Evolutionary conservation across 2,888 invertebrate species (phyloP), one percentile per base, ranked within the genome.

Genomic region (Chouioia cunea): DNA sequence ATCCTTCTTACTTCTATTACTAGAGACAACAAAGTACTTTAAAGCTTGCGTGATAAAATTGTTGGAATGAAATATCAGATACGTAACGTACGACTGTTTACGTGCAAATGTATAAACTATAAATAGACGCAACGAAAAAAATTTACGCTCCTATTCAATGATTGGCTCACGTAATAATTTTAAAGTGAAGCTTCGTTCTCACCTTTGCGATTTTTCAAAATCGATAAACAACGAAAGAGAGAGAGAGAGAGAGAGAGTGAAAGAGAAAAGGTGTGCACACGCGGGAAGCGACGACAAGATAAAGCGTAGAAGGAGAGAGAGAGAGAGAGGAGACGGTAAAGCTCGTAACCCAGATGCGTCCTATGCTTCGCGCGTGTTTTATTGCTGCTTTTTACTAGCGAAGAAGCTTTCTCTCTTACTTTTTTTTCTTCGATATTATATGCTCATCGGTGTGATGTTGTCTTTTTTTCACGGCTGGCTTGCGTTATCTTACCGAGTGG

Each of bases 281-380:
- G 71, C 75, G 64, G 75, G 67, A 64, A 59, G 16, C 4, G 47
- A 14, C 47, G 47, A 44, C 67, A 75, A 76, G 76, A 79, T 77
- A 82, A 79, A 80, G 80, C 36, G 36, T 36, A 18, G 79, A 80
- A 80, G 78, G 76, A 76, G 76, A 79, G 77, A 82, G 79, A 80
- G 80, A 6, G 36, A 10, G 27, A 79, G 80, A 80, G 78, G 76
- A 82, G 78, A 20, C 18, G 78, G 80, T 81, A 80, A 81, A 80
- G 80, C 80, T 81, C 81, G 79, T 81, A 83, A 82, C 83, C 84
- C 83, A 83, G 82, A 83, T 83, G 84, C 80, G 82, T 79, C 82
- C 80, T 36, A 12, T 6, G 36, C 36, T 36, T 36, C 79, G 77
- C 79, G 77, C 79, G 82, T 82, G 81, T 83, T 84, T 84, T 84